phyloP scores from a whole-genome alignment of 2,797 vertebrate genomes.

The Pseudochaenichthys georgianus region DNA sequence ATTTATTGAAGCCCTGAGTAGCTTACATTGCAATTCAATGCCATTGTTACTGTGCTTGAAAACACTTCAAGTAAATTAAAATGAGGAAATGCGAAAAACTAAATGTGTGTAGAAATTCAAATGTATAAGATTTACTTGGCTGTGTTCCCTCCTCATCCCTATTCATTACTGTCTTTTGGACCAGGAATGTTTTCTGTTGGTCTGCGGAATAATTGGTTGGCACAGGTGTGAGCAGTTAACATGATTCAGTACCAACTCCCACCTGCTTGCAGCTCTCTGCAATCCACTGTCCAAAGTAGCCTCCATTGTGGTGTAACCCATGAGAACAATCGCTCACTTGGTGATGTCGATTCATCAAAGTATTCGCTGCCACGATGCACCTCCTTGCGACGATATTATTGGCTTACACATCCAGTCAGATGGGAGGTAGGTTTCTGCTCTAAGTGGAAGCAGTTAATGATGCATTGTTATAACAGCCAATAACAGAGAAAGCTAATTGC shows the following conservation, averaged over 20 bases:
- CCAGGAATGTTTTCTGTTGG: conserved; percentile 10
- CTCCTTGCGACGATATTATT: conserved; percentile 18
- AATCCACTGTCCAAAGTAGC: conserved; percentile 12
- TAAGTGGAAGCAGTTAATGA: conserved; percentile 45
- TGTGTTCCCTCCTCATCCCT: not conserved
- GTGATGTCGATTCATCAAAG: conserved; percentile 34
- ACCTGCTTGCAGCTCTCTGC: conserved; percentile 20
- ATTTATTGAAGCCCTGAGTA: conserved; percentile 19
- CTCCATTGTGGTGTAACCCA: conserved; percentile 21
- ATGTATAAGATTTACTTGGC: not conserved
- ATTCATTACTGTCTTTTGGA: not conserved
- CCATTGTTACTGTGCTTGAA: not conserved
- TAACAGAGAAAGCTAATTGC: conserved; percentile 50
- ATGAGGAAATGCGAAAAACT: not conserved
- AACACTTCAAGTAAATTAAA: not conserved
- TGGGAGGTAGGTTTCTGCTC: conserved; percentile 10
- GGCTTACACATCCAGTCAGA: conserved; percentile 25
- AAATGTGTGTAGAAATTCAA: not conserved
- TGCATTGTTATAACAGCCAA: conserved; percentile 37
- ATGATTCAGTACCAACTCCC: conserved; percentile 30
- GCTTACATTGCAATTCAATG: not conserved
- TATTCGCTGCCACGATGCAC: not conserved
- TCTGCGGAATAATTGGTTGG: conserved; percentile 36
- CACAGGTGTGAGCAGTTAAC: conserved; percentile 49
- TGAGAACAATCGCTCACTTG: conserved; percentile 26